Base-by-base conservation (phyloP, 2,888 invertebrate genomes). In the Cynaeus angustus region DNA sequence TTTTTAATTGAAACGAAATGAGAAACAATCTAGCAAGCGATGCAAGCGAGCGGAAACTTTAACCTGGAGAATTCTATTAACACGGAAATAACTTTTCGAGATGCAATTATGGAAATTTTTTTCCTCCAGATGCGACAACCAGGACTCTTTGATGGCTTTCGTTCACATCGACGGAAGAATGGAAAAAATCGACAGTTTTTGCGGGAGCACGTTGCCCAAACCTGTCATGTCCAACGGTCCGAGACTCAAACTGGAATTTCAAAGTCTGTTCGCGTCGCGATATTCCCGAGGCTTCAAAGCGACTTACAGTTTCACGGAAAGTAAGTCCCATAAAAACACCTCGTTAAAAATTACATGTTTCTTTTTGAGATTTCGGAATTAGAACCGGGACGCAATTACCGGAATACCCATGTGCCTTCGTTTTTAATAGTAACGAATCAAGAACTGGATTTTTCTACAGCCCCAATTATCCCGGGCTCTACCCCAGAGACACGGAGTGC, bases 221-320 rank as follows among this genome's bases (percentile, higher is more conserved):
- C 95, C 95, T 66, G 88, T 98, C 74, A 98, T 98, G 97, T 98
- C 97, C 68, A 95, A 93, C 82, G 95, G 95, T 43, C 93, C 94
- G 55, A 89, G 93, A 79, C 87, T 98, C 81, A 91, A 94, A 82
- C 86, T 98, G 66, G 95, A 96, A 85, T 97, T 97, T 83, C 89
- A 91, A 70, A 95, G 95, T 52, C 88, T 91, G 58, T 88, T 90
- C 78, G 92, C 93, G n/a, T 92, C 94, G 21, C 89, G 92, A 78
- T 90, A 91, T 78, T 91, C 92, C 53, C 91, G 92, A 80, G 97
- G 97, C 72, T 97, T 97, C 85, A 93, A 92, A 82, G 95, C 96
- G 73, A 91, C 92, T 67, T 97, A 94, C 86, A 91, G 91, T 78
- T 97, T 97, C 87, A 91, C 94, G 72, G 94, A 94, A 89, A 95